Conservation (phyloP, 2,113 vertebrate species). For the Scortum barcoo region DNA sequence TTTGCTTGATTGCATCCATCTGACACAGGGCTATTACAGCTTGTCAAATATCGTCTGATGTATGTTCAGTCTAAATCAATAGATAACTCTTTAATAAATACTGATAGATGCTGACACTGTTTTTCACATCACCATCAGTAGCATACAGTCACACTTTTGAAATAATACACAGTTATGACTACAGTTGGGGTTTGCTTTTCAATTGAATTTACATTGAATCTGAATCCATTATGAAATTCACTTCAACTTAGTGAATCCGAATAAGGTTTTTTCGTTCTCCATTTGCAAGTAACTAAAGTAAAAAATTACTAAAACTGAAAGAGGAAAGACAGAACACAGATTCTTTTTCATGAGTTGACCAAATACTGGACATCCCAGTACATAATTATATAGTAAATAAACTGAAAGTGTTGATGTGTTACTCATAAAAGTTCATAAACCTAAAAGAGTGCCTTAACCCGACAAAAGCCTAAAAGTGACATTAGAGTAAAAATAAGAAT, state of each 20-base stretch:
- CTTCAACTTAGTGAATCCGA: not conserved
- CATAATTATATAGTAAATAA: too few relatives aligned
- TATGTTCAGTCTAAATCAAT: not conserved
- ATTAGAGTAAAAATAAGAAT: too few relatives aligned
- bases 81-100: not conserved
- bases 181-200: not conserved
- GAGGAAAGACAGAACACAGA: not conserved
- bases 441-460: too few relatives aligned
- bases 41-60: not conserved
- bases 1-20: not conserved
- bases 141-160: not conserved
- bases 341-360: too few relatives aligned
- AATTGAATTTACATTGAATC: too few relatives aligned
- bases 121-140: too few relatives aligned
- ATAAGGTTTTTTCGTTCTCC: too few relatives aligned
- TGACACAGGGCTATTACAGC: too few relatives aligned
- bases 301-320: not conserved
- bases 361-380: too few relatives aligned
- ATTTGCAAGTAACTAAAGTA: not conserved
- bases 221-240: not conserved
- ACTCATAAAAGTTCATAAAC: too few relatives aligned
- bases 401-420: too few relatives aligned
- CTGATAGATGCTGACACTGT: not conserved
- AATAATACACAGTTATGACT: not conserved
- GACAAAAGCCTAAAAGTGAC: too few relatives aligned